Percentiles rank a stretch among this genome's conserved stretches.
phyloP scores from a whole-genome alignment of 1,140 invertebrate genomes.

The Drepana arcuata region DNA sequence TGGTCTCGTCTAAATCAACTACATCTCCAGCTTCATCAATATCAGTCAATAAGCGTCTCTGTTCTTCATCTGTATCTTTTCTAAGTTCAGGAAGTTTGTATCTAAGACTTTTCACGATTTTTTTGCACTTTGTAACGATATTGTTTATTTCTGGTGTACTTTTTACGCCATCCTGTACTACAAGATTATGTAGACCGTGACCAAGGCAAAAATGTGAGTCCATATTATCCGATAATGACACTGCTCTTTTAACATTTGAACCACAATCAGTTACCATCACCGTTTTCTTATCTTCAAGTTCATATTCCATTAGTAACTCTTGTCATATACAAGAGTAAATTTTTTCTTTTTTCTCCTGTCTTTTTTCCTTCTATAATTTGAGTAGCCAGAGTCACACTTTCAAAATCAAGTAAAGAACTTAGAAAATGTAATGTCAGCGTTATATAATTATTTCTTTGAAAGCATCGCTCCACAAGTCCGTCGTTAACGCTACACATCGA shows the following conservation, averaged over 20 bases:
- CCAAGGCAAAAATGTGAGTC: not conserved
- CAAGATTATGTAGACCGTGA: not conserved
- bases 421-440: too few relatives aligned
- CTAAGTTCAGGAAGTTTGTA: conserved; percentile 4
- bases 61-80: conserved; percentile 2
- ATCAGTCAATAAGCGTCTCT: conserved; percentile 1
- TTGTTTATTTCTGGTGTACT: conserved; percentile 1
- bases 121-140: conserved; percentile 2
- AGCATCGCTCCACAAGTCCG: too few relatives aligned
- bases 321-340: too few relatives aligned
- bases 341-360: too few relatives aligned
- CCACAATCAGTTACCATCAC: not conserved
- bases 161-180: not conserved
- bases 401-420: too few relatives aligned
- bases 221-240: not conserved
- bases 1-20: not conserved
- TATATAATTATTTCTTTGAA: too few relatives aligned
- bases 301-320: too few relatives aligned
- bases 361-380: too few relatives aligned
- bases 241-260: not conserved
- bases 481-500: too few relatives aligned
- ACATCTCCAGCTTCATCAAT: conserved; percentile 2
- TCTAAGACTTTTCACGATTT: conserved; percentile 3
- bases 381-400: too few relatives aligned
- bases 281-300: too few relatives aligned